Evolutionary conservation across 2,888 invertebrate species (phyloP).

Genomic region (Ligdia adustata): DNA sequence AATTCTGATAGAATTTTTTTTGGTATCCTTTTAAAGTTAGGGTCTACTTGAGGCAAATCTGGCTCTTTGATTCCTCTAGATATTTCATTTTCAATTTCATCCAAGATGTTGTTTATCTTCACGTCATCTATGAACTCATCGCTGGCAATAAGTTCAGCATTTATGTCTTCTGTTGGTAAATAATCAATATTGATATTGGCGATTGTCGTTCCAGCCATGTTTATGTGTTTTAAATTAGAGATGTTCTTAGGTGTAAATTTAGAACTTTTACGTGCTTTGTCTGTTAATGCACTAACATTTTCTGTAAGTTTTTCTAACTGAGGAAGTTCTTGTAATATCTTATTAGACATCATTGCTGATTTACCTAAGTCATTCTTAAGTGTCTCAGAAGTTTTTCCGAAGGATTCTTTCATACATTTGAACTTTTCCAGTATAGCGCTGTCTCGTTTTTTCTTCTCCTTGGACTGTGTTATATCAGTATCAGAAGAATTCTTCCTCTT

Average conservation of each 20-base stretch:
- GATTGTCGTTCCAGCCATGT: background rate
- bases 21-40: no score
- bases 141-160: constrained; percentile 36
- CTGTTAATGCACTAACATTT: background rate
- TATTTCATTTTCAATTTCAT: constrained; percentile 69
- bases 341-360: constrained; percentile 40
- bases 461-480: constrained; percentile 47
- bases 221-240: background rate
- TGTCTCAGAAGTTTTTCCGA: constrained; percentile 52
- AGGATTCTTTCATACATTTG: constrained; percentile 58
- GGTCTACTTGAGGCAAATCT: constrained; percentile 5
- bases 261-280: background rate
- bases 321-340: constrained; percentile 37
- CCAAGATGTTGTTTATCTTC: constrained; percentile 57
- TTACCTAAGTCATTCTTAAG: constrained; percentile 44
- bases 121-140: constrained; percentile 51
- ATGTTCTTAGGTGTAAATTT: background rate
- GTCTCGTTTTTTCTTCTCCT: constrained; percentile 69
- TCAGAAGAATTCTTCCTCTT: constrained; percentile 57
- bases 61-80: constrained; percentile 22
- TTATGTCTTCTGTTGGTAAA: constrained; percentile 18
- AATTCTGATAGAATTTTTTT: no score
- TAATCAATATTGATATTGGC: background rate
- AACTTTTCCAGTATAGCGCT: constrained; percentile 57
- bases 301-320: constrained; percentile 6